Base-by-base conservation (phyloP, 2,888 invertebrate genomes). In the Griposia aprilina region DNA sequence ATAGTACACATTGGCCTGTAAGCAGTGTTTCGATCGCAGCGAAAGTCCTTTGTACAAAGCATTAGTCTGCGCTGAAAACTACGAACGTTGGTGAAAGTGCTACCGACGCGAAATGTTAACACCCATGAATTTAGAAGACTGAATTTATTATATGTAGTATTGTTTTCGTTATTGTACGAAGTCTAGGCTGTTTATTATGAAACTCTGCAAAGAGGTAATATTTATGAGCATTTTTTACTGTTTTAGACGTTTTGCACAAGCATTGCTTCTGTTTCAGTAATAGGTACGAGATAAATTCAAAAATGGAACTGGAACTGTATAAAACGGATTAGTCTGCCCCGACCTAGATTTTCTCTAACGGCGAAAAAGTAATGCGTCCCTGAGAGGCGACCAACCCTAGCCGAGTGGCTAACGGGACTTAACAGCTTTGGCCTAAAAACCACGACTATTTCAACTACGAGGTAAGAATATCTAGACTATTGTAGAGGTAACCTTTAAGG, bases 1-100 rank as follows among this genome's bases (percentile, higher is more conserved):
- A 90, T 80, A 88, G 91, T 89, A 86, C 74, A 86, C 63, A 87
- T 90, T 91, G 36, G 81, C 68, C 62, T 91, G 88, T 41, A 78
- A 41, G 68, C 13, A n/a, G 50, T 80, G 85, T 89, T 93, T 94
- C 92, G 93, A 93, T 94, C 92, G 91, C 45, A 87, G 78, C 73
- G 86, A 90, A 92, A 91, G 89, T 91, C 89, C 90, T 87, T 90
- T 88, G 83, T 88, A 80, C 83, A 77, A 68, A 87, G 86, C 86
- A 89, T 90, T 88, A 90, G 92, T 90, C 91, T 93, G 90, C 87
- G 89, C 91, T 92, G 92, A 91, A 92, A 93, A 91, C 85, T 92
- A 90, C 90, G 91, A 84, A 89, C 88, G 85, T 88, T 84, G 87
- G 92, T 86, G 93, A 92, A 93, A 94, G 91, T 92, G 91, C 90